Percentiles rank a stretch among this genome's conserved stretches.
These are phyloP conservation scores for Aurelia sp. DNA, from an alignment of 30 jellyfish, hydroid and myxozoan species.

Conservation along the genomic window DNA sequence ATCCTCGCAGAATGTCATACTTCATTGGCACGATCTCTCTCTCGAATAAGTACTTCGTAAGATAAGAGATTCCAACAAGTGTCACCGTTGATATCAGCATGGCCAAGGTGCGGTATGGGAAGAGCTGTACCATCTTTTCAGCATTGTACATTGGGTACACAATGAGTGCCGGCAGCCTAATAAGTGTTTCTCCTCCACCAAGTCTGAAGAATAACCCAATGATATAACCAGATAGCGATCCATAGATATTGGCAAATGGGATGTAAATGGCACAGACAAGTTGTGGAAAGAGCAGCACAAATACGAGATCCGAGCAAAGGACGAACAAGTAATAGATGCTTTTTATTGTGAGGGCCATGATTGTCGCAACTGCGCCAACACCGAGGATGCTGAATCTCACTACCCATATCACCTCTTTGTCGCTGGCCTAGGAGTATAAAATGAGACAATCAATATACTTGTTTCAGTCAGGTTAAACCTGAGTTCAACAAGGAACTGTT, in stretches of 20 bases:
- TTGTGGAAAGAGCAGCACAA: conserved; percentile 74
- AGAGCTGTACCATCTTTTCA: conserved; percentile 26
- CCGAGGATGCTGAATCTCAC: conserved; percentile 62
- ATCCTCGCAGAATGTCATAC: conserved; percentile 57
- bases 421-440: conserved; percentile 38
- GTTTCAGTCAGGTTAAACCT: too few species aligned
- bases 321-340: conserved; percentile 72
- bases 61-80: conserved; percentile 60
- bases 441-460: too few species aligned
- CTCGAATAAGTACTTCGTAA: conserved; percentile 58
- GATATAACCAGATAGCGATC: conserved; percentile 54
- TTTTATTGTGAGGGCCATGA: conserved; percentile 77
- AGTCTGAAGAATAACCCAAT: conserved; percentile 68
- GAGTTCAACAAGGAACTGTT: too few species aligned
- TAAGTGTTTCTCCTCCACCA: conserved; percentile 77
- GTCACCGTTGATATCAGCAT: conserved; percentile 68
- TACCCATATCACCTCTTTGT: conserved; percentile 79
- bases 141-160: conserved; percentile 63
- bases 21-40: conserved; percentile 43
- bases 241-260: conserved; percentile 69
- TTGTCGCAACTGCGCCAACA: conserved; percentile 78
- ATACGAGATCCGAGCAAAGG: conserved; percentile 80
- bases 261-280: conserved; percentile 68
- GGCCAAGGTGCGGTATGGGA: conserved; percentile 82
- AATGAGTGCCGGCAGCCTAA: conserved; percentile 57